Evolutionary conservation across 2,797 vertebrate genomes (phyloP).

Genomic region (Rhodeus uyekii): DNA sequence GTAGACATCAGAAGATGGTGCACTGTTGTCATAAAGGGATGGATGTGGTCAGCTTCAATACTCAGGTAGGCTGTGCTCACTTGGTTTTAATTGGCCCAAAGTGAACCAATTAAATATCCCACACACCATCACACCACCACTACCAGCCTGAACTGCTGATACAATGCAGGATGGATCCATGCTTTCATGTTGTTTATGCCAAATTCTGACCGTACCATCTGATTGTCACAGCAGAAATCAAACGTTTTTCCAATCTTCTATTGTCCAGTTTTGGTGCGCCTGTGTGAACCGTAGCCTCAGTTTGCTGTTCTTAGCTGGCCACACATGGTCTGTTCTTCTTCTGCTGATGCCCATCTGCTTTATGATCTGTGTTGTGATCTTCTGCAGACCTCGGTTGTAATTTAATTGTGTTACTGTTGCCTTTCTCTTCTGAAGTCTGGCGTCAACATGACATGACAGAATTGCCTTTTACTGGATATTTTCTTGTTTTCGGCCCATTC

Average conservation of each 20-base stretch:
- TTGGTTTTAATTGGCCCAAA: neutral
- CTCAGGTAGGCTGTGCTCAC: neutral
- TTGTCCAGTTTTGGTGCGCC: no score
- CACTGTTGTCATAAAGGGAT: neutral
- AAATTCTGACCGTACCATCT: slow-evolving; percentile 47
- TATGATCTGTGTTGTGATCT: neutral
- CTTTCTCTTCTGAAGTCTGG: slow-evolving; percentile 35
- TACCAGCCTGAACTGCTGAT: neutral
- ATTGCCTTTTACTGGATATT: no score
- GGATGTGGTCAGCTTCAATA: neutral
- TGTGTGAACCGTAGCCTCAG: no score
- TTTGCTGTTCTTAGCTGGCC: neutral
- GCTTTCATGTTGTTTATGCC: slow-evolving; percentile 47
- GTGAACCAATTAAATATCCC: neutral
- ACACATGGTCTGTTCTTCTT: neutral
- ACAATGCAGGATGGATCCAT: slow-evolving; percentile 50
- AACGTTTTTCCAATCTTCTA: neutral
- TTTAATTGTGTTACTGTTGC: neutral
- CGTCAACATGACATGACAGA: slow-evolving; percentile 49
- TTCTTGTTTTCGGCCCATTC: slow-evolving; percentile 40
- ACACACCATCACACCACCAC: neutral
- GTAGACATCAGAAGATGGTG: slow-evolving; percentile 46
- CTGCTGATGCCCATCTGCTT: neutral
- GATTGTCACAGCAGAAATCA: slow-evolving; percentile 29
- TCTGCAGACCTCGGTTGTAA: neutral